Base-by-base conservation (phyloP, 2,797 vertebrate species). In the Pristis pectinata region DNA sequence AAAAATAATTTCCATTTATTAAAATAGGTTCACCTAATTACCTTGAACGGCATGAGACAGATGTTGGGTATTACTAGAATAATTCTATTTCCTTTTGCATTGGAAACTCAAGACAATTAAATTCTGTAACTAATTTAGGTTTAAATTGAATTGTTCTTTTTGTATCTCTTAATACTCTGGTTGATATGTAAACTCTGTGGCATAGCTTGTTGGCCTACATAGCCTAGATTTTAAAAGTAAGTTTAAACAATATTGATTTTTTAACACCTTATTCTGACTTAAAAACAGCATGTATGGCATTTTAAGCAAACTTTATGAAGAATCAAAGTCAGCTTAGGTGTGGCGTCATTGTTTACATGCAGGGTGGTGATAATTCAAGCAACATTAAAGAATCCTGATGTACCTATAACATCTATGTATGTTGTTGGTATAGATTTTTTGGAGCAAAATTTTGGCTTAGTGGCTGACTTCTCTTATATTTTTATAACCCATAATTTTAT, bases 1-100 rank as follows among this genome's bases (percentile, higher is more conserved):
- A 94, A 94, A 94, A 94, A 94, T 94, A 94, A 94, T 76, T 72
- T 76, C 92, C 44, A 94, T 94, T 94, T 49, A 76, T 94, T 72
- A 94, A 76, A 94, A 30, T 94, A 94, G 92, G 67, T 94, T 94
- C 49, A 72, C 92, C 92, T 76, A 94, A 94, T 94, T 94, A 72
- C 70, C 92, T 94, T 74, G 41, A 67, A 61, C 67, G n/a, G 44
- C 72, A 44, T 74, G 27, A 94, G 92, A 72, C 92, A 74, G 70
- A 74, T 76, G 41, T 76, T 44, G 70, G 49, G 92, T 76, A 74
- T 72, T 76, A 72, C 92, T n/a, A 53, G 41, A 72, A 76, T 94
- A 94, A 94, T 76, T 76, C 67, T 76, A 53, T 74, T 94, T 49
- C 44, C 53, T 94, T 94, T 94, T 74, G 34, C 92, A 49, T 94